Evolutionary conservation across 2,797 vertebrate species (phyloP), one percentile per base, ranked within the genome.

Genomic region (Prionace glauca): DNA sequence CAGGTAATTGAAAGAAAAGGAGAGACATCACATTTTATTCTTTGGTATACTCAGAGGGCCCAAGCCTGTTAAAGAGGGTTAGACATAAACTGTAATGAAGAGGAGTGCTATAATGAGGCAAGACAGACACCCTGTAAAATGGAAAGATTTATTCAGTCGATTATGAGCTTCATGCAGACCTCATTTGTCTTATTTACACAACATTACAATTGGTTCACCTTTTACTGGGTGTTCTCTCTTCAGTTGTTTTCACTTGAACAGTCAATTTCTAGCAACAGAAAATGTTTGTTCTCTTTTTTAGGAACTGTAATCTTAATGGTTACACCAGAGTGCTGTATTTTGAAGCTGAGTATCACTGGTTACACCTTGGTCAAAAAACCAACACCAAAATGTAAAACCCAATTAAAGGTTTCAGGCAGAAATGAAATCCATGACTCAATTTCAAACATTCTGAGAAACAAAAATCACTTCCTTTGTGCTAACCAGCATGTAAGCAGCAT

Each of bases 291-390:
- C 71, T 56, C 14, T n/a, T 56, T 56, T 77, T 77, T 45, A 71
- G 65, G 96, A 97, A 96, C 96, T 96, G 96, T 96, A 96, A 97
- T 98, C 98, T 97, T 97, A 98, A 97, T 97, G 97, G 97, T 97
- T 97, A 96, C 96, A 96, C 96, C 96, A 96, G 96, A 96, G 96
- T 96, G 96, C 29, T 95, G 97, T 97, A 96, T 97, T 96, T 96
- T 95, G 97, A 95, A 96, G 97, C 96, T 96, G 96, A 97, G 97
- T 96, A 97, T 96, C 96, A 96, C 96, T 96, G 96, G 96, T 96
- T 96, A 96, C 96, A 95, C 96, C 97, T 96, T 97, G 96, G 91
- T 94, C 92, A 94, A 20, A 94, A 56, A 94, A 5, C 93, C 18
- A 77, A 32, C 41, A 50, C 72, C 50, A 95, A 62, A 81, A 65